Percentiles rank a stretch among this genome's conserved stretches.
Evolutionary conservation across 2,797 vertebrate genomes (phyloP).

Genomic region (Ceryle rudis): DNA sequence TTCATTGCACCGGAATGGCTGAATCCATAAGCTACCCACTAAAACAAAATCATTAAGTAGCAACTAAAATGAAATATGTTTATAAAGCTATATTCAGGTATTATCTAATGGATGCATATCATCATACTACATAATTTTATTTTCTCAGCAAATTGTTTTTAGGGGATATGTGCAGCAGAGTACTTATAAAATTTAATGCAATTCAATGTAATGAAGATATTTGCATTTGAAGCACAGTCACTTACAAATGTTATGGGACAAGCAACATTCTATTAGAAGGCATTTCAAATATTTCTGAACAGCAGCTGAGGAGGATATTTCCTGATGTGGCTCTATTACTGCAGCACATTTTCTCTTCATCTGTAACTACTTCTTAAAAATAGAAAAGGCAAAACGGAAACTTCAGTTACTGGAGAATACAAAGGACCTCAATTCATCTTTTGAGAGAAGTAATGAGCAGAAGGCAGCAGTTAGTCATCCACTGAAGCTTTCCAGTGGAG

Average conservation of each 20-base stretch:
- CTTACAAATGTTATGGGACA: constrained; percentile 73
- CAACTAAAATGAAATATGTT: constrained; percentile 74
- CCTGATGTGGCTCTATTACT: constrained; percentile 69
- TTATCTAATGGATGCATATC: constrained; percentile 67
- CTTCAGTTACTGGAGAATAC: constrained; percentile 70
- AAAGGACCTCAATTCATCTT: constrained; percentile 72
- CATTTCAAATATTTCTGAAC: constrained; percentile 69
- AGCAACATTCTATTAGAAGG: constrained; percentile 59
- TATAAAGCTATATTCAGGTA: constrained; percentile 66
- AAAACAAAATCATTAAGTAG: constrained; percentile 69
- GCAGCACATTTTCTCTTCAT: constrained; percentile 71
- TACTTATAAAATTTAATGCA: constrained; percentile 72
- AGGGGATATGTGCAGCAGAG: constrained; percentile 63
- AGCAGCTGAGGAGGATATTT: constrained; percentile 73
- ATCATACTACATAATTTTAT: constrained; percentile 65
- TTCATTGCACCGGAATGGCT: constrained; percentile 45
- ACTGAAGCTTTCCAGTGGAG: constrained; percentile 68
- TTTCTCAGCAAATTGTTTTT: constrained; percentile 75
- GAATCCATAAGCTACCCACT: constrained; percentile 59
- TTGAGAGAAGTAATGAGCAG: constrained; percentile 73
- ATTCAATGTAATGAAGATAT: constrained; percentile 76
- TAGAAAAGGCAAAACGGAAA: constrained; percentile 75
- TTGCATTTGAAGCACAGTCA: constrained; percentile 76
- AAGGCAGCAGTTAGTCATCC: constrained; percentile 74
- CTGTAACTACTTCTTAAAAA: constrained; percentile 76